A percentile compares a stretch with the other conserved stretches of the same genome.
Evolutionary conservation across 2,797 vertebrate species (phyloP).

Genomic region (Phoeniculus purpureus): DNA sequence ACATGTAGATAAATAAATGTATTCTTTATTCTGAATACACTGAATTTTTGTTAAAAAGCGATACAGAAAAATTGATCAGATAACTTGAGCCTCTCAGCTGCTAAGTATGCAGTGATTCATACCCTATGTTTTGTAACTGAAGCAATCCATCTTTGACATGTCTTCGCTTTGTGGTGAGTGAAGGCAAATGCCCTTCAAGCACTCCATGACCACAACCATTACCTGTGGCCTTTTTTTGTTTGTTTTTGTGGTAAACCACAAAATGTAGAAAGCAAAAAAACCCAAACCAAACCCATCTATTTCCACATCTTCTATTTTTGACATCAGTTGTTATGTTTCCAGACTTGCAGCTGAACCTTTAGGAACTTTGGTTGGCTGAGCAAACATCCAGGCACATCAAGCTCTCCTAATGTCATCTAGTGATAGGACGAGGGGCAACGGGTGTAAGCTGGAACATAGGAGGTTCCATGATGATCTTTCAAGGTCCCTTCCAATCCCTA

Average conservation of each 20-base stretch:
- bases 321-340: not conserved
- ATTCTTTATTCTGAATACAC: not conserved
- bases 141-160: not conserved
- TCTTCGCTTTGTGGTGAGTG: not conserved
- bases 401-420: not conserved
- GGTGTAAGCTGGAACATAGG: too few relatives aligned
- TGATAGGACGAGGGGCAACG: too few relatives aligned
- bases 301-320: not conserved
- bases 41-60: not conserved
- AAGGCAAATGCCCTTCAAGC: not conserved
- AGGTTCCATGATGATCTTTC: too few relatives aligned
- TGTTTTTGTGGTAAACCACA: not conserved
- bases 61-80: not conserved
- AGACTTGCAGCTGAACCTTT: not conserved
- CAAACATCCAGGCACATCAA: not conserved
- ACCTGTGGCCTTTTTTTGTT: not conserved
- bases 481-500: too few relatives aligned
- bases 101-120: not conserved
- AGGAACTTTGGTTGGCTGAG: not conserved
- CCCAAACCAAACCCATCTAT: rapidly evolving
- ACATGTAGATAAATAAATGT: not conserved
- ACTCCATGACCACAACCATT: not conserved
- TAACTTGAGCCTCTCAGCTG: not conserved
- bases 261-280: not conserved
- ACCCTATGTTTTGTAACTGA: not conserved